Evolutionary conservation across 2,113 vertebrate species (phyloP).

Genomic region (Aspiorhynchus laticeps): DNA sequence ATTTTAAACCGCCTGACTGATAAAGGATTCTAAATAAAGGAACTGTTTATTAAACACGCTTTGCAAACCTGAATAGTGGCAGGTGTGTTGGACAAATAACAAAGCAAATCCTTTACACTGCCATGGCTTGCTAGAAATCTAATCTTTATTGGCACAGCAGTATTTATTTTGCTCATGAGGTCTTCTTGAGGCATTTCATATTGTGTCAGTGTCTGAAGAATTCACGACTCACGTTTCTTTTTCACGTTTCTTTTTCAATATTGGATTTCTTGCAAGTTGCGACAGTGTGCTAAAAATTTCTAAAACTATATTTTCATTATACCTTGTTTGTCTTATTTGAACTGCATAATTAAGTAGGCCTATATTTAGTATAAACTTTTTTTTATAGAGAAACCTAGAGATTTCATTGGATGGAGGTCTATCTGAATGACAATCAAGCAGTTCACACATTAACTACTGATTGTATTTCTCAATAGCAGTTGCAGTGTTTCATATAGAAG

Average conservation of each 20-base stretch:
- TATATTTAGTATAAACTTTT: too few species aligned
- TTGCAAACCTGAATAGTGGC: not conserved
- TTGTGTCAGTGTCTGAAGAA: not conserved
- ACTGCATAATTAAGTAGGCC: too few species aligned
- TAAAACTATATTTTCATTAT: not conserved
- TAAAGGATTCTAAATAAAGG: not conserved
- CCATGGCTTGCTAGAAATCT: not conserved
- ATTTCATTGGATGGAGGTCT: not conserved
- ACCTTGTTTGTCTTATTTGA: not conserved
- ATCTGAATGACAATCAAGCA: not conserved
- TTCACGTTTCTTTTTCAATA: not conserved
- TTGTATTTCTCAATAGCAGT: not conserved
- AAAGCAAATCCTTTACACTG: not conserved
- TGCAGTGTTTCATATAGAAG: not conserved
- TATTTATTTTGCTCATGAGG: not conserved
- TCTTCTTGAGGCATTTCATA: not conserved
- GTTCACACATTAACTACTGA: not conserved
- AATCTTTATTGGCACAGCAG: not conserved
- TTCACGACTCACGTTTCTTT: not conserved
- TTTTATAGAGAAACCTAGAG: not conserved
- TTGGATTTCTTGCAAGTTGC: not conserved
- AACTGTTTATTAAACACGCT: not conserved
- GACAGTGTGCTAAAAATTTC: not conserved
- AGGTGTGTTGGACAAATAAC: not conserved
- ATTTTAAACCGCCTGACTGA: not conserved